Evolutionary conservation across 1,140 invertebrate genomes (phyloP).

Genomic region (Drosophila lowei): DNA sequence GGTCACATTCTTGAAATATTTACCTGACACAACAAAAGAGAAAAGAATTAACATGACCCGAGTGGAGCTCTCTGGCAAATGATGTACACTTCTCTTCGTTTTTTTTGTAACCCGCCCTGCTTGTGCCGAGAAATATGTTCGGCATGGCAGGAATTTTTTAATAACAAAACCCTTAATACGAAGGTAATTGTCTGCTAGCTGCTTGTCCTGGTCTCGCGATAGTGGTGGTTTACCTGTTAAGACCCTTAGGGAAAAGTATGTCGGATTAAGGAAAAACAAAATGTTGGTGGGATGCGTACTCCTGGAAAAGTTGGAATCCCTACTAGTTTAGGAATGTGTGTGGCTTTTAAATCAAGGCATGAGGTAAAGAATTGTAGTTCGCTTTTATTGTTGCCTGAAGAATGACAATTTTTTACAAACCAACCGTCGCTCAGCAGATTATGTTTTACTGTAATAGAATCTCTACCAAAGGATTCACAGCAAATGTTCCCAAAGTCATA

Average conservation of each 20-base stretch:
- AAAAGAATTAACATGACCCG: constrained; percentile 8
- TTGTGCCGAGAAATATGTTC: constrained; percentile 35
- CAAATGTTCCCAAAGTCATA: too few relatives aligned
- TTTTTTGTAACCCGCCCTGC: neutral
- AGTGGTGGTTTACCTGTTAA: constrained; percentile 14
- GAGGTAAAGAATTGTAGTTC: too few relatives aligned
- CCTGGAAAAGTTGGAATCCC: neutral
- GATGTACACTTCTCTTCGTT: constrained; percentile 15
- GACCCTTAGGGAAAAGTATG: constrained; percentile 16
- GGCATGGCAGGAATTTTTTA: constrained; percentile 42
- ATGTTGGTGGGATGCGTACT: constrained; percentile 15
- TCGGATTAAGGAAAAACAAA: constrained; percentile 15
- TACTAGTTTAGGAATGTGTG: too few relatives aligned
- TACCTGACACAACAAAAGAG: constrained; percentile 35
- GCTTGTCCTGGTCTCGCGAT: neutral
- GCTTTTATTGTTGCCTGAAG: too few relatives aligned
- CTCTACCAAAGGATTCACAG: too few relatives aligned
- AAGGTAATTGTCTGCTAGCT: constrained; percentile 40
- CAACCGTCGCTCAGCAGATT: too few relatives aligned
- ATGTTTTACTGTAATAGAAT: too few relatives aligned
- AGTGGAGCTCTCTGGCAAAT: constrained; percentile 1
- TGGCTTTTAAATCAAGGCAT: too few relatives aligned
- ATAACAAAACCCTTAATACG: constrained; percentile 50
- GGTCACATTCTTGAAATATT: constrained; percentile 33
- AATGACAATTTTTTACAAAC: too few relatives aligned